phyloP scores from a whole-genome alignment of 1,140 invertebrate species.

The Drosophila santomea region DNA sequence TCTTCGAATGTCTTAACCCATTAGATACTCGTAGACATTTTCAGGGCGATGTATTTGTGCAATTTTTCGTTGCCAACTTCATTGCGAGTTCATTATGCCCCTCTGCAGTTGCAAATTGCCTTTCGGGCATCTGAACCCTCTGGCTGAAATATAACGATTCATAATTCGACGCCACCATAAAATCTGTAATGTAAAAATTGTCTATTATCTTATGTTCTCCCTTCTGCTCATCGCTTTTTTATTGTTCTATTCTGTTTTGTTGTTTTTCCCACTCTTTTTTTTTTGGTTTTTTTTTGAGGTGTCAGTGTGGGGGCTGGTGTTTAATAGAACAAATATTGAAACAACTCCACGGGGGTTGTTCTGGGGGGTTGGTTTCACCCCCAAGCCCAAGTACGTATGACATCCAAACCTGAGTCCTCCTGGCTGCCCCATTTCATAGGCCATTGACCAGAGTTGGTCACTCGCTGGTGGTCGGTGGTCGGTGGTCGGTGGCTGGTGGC shows the following conservation, averaged over 20 bases:
- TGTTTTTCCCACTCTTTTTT: conserved; percentile 8
- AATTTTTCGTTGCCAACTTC: conserved; percentile 2
- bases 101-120: neutral
- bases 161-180: conserved; percentile 68
- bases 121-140: conserved; percentile 21
- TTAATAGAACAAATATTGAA: conserved; percentile 79
- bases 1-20: neutral
- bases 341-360: conserved; percentile 39
- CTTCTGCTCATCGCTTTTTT: conserved; percentile 16
- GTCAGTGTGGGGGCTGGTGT: conserved; percentile 21
- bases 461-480: conserved; percentile 1
- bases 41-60: too few relatives aligned
- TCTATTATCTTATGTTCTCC: conserved; percentile 55
- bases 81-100: conserved; percentile 40
- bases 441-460: conserved; percentile 67
- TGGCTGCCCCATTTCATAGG: conserved; percentile 76
- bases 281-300: conserved; percentile 3
- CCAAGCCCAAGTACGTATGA: too few relatives aligned
- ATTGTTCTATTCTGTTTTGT: conserved; percentile 2
- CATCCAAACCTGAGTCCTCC: neutral
- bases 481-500: conserved; percentile 14
- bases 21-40: too few relatives aligned
- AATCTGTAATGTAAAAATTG: conserved; percentile 71
- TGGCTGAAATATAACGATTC: conserved; percentile 69
- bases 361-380: conserved; percentile 11